These are phyloP conservation scores for Trogon melanurus DNA, from an alignment of 2,113 vertebrate genomes.

Conservation along the genomic window DNA sequence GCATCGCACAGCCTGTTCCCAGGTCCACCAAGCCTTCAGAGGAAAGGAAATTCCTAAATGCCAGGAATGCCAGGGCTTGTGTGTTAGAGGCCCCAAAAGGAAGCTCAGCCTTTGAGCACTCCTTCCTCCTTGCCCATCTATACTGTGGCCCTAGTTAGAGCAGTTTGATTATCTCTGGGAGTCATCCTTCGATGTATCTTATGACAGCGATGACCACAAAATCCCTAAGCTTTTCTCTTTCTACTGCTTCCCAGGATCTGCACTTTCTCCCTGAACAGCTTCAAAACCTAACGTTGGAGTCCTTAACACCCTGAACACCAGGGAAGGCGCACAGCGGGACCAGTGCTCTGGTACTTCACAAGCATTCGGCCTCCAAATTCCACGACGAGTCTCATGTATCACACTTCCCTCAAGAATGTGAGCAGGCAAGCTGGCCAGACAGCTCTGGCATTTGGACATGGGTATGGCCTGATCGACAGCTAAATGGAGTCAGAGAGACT, in stretches of 20 bases:
- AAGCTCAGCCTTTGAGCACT: not conserved
- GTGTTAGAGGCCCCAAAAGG: not conserved
- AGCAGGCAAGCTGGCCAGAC: conserved; percentile 47
- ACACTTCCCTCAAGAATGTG: conserved; percentile 61
- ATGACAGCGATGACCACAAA: not conserved
- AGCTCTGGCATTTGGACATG: conserved; percentile 40
- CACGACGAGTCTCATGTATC: not conserved
- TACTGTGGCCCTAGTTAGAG: not conserved
- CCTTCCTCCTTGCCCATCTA: not conserved
- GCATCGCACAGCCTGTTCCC: not conserved
- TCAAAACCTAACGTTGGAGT: not conserved
- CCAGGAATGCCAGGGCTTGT: not conserved
- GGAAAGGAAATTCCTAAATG: not conserved
- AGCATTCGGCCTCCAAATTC: conserved; percentile 14
- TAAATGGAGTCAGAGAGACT: conserved; percentile 25
- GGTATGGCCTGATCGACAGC: not conserved
- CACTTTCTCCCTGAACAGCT: not conserved
- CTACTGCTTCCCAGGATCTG: not conserved
- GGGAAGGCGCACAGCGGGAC: not conserved
- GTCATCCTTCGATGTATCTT: not conserved
- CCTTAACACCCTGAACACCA: not conserved
- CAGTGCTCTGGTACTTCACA: not conserved
- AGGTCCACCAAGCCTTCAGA: not conserved
- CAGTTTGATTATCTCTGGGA: not conserved
- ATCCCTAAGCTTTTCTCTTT: not conserved